A percentile compares a stretch with the other conserved stretches of the same genome.
Evolutionary conservation across 2,888 invertebrate genomes (phyloP).

Genomic region (Agapostemon virescens): DNA sequence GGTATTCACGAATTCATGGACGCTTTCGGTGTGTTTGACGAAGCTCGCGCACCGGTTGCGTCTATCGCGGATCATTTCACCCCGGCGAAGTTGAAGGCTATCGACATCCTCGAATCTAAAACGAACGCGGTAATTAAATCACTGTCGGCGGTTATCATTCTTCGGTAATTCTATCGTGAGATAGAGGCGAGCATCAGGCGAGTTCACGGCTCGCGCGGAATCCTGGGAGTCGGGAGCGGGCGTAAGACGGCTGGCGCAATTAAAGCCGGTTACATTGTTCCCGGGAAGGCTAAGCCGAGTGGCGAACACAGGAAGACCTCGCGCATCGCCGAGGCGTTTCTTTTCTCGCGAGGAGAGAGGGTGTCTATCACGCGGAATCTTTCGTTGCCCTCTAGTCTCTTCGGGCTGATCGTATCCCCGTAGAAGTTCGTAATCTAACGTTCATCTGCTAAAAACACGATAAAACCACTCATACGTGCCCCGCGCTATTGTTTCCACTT

Average conservation of each 20-base stretch:
- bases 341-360: constrained; percentile 55
- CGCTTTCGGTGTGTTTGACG: neutral
- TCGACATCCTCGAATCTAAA: constrained; percentile 43
- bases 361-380: constrained; percentile 48
- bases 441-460: neutral
- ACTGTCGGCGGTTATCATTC: constrained; percentile 55
- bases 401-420: neutral
- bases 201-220: constrained; percentile 58
- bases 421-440: neutral
- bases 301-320: constrained; percentile 5
- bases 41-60: neutral
- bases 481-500: neutral
- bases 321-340: neutral
- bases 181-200: constrained; percentile 22
- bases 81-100: neutral
- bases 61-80: neutral
- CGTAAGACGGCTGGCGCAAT: constrained; percentile 56
- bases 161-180: constrained; percentile 51
- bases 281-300: constrained; percentile 41
- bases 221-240: constrained; percentile 49
- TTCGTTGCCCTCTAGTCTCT: constrained; percentile 17
- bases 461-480: neutral
- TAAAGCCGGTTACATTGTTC: constrained; percentile 65
- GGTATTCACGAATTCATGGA: no score
- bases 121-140: constrained; percentile 60